Conservation (phyloP, 2,888 invertebrate species). For the Coelopa pilipes region DNA sequence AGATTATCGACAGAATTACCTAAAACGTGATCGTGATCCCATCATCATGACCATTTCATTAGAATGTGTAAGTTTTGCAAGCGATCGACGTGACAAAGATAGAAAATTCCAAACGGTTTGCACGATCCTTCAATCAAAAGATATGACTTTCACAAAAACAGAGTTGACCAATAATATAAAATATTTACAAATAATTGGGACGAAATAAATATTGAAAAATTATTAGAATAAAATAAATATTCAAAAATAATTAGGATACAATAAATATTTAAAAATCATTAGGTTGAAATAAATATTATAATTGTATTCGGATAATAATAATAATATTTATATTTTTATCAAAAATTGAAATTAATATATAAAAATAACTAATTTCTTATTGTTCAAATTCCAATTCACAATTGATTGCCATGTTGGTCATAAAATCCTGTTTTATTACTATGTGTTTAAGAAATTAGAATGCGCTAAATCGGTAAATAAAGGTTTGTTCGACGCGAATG, state of each 20-base stretch:
- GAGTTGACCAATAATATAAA: too few species aligned
- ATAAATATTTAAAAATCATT: not conserved
- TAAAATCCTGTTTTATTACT: too few species aligned
- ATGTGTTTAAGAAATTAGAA: not conserved
- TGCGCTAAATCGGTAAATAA: not conserved
- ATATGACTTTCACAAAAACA: not conserved
- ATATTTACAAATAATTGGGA: too few species aligned
- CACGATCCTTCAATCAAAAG: not conserved
- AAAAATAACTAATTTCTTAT: too few species aligned
- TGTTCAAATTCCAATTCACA: too few species aligned
- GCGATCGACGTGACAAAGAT: conserved; percentile 26
- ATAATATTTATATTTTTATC: too few species aligned
- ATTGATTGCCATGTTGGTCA: too few species aligned
- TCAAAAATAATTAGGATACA: not conserved
- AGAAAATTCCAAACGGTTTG: not conserved
- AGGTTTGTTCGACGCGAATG: not conserved
- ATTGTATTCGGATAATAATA: too few species aligned
- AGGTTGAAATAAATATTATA: not conserved
- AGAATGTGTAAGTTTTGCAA: not conserved
- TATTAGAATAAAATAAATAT: not conserved
- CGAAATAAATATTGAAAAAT: too few species aligned
- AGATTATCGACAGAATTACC: too few species aligned
- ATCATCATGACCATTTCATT: not conserved
- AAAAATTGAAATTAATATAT: too few species aligned
- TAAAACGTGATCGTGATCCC: conserved; percentile 22